Percentiles rank a stretch among this genome's conserved stretches.
These are phyloP conservation scores for Galemys pyrenaicus DNA, from an alignment of 2,113 vertebrate genomes.

Conservation along the genomic window DNA sequence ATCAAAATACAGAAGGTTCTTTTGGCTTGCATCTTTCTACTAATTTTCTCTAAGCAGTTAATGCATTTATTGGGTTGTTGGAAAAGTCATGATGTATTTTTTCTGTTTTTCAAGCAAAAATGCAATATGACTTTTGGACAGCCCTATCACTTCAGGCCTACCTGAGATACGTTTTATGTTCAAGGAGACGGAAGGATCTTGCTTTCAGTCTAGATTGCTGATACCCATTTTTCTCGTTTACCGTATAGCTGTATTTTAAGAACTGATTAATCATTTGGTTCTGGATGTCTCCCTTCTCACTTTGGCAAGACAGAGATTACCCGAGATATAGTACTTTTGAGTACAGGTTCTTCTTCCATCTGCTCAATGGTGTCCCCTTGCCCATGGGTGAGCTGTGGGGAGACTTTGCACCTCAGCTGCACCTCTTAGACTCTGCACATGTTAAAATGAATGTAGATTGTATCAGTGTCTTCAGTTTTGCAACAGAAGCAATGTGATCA, in stretches of 20 bases:
- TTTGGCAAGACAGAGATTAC: neutral
- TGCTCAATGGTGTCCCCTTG: accelerated
- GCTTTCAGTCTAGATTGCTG: accelerated
- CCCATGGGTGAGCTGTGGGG: neutral
- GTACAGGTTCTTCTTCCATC: neutral
- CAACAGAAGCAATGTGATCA: neutral
- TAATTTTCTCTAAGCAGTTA: neutral
- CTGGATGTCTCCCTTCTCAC: neutral
- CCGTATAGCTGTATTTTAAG: neutral
- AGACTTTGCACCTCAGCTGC: too few species aligned
- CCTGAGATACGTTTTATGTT: neutral
- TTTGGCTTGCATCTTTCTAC: neutral
- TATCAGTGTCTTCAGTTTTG: neutral
- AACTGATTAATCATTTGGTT: neutral
- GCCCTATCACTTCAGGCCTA: neutral
- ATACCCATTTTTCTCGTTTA: neutral
- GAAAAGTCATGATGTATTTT: too few species aligned
- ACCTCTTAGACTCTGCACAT: accelerated
- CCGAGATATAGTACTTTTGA: too few species aligned
- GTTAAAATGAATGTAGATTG: neutral
- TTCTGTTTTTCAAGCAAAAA: too few species aligned
- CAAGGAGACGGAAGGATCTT: neutral
- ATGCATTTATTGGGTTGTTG: neutral
- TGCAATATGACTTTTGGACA: too few species aligned
- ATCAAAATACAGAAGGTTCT: neutral